These are phyloP conservation scores for Oncorhynchus nerka DNA, from an alignment of 2,113 vertebrate genomes.

Conservation along the genomic window DNA sequence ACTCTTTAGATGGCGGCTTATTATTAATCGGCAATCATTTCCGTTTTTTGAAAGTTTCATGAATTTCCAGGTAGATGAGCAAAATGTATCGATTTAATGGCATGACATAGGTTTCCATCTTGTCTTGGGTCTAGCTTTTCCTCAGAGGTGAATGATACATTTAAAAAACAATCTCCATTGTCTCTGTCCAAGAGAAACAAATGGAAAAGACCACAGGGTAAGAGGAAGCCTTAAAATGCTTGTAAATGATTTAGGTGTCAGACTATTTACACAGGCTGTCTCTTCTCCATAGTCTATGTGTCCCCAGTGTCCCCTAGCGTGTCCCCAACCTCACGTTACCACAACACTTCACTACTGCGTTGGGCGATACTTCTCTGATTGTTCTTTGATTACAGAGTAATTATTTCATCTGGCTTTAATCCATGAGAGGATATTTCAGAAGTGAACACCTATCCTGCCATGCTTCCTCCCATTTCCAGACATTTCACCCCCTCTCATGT, in stretches of 20 bases:
- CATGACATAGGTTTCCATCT: too few relatives aligned
- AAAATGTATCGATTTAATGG: not conserved
- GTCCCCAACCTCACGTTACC: not conserved
- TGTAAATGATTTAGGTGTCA: not conserved
- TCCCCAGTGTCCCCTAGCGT: not conserved
- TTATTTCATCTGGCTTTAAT: not conserved
- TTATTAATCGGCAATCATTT: too few relatives aligned
- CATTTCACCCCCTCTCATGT: not conserved
- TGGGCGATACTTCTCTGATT: not conserved
- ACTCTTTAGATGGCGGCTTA: not conserved
- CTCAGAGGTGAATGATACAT: too few relatives aligned
- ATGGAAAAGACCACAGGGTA: not conserved
- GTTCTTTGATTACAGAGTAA: conserved; percentile 1
- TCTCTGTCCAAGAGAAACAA: not conserved
- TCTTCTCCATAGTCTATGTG: not conserved
- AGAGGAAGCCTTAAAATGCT: not conserved
- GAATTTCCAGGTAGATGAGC: not conserved
- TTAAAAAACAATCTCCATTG: not conserved
- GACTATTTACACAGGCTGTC: not conserved
- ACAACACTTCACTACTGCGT: not conserved
- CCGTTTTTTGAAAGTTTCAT: not conserved
- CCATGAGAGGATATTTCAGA: conserved; percentile 1
- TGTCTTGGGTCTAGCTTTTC: too few relatives aligned
- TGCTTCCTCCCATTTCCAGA: not conserved
- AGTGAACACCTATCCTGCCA: conserved; percentile 7